A percentile compares a stretch with the other conserved stretches of the same genome.
These are phyloP conservation scores for Aurelia sp. DNA, from an alignment of 30 jellyfish, hydroid and myxozoan genomes.

Conservation along the genomic window DNA sequence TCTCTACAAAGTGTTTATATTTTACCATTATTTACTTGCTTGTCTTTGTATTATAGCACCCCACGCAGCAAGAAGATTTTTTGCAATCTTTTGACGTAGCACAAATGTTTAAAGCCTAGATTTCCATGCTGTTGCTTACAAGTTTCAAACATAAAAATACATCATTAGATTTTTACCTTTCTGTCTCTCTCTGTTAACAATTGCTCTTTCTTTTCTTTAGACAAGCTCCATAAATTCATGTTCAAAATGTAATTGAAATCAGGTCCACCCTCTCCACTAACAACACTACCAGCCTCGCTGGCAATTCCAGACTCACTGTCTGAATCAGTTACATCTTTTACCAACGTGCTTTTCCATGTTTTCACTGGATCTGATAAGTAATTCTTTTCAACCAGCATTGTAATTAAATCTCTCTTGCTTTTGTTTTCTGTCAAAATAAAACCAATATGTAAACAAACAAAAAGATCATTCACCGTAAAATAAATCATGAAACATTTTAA, in stretches of 20 bases:
- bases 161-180: constrained; percentile 48
- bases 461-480: too few relatives aligned
- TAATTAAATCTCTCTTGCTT: constrained; percentile 81
- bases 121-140: too few relatives aligned
- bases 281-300: constrained; percentile 78
- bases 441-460: too few relatives aligned
- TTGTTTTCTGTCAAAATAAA: constrained; percentile 63
- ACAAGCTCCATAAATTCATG: constrained; percentile 85
- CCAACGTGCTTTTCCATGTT: constrained; percentile 74
- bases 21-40: too few relatives aligned
- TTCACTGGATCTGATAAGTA: constrained; percentile 96
- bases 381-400: constrained; percentile 75
- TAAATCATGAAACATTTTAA: too few relatives aligned
- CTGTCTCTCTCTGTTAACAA: constrained; percentile 78
- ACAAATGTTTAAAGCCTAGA: too few relatives aligned
- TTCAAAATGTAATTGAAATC: constrained; percentile 77
- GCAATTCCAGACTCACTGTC: constrained; percentile 56
- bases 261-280: constrained; percentile 81
- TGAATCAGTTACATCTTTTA: constrained; percentile 15
- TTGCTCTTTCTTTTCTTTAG: constrained; percentile 89
- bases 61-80: too few relatives aligned
- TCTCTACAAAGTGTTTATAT: too few relatives aligned
- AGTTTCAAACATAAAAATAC: too few relatives aligned
- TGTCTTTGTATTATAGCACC: too few relatives aligned
- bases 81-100: too few relatives aligned